phyloP scores from a whole-genome alignment of 1,140 invertebrate genomes.

The Cylas formicarius region DNA sequence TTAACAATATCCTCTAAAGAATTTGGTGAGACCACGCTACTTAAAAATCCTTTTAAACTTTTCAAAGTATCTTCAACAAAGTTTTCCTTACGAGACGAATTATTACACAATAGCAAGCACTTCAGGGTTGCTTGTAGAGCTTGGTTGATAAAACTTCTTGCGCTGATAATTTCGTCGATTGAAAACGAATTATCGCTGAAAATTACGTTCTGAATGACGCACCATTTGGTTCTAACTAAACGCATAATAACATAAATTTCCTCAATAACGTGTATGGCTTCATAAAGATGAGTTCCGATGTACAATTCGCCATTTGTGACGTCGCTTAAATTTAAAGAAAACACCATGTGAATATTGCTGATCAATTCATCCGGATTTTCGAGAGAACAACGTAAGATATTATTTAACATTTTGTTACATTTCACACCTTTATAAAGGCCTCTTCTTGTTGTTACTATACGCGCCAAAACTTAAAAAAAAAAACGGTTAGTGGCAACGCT shows the following conservation, averaged over 20 bases:
- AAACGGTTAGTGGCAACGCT: too few relatives aligned
- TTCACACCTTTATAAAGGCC: too few relatives aligned
- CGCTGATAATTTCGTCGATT: slow-evolving; percentile 11
- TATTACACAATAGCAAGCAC: slow-evolving; percentile 16
- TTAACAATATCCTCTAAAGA: slow-evolving; percentile 20
- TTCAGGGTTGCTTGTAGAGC: slow-evolving; percentile 19
- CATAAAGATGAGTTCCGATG: slow-evolving; percentile 19
- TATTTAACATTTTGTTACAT: too few relatives aligned
- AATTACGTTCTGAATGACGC: slow-evolving; percentile 27
- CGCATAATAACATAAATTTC: slow-evolving; percentile 23
- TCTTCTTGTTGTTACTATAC: too few relatives aligned
- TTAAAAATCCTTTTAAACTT: slow-evolving; percentile 13
- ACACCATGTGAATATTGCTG: too few relatives aligned
- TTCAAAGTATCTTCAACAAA: slow-evolving; percentile 13
- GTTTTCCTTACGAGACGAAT: slow-evolving; percentile 8
- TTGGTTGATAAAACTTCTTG: slow-evolving; percentile 23
- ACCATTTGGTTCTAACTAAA: slow-evolving; percentile 26
- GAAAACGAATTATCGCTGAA: slow-evolving; percentile 16
- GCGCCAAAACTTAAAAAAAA: too few relatives aligned
- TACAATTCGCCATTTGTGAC: not conserved
- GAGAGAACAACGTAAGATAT: too few relatives aligned
- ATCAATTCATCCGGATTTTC: too few relatives aligned
- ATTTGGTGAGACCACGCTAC: slow-evolving; percentile 12
- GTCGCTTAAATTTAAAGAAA: too few relatives aligned
- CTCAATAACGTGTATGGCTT: slow-evolving; percentile 23